Conservation (phyloP, 2,113 vertebrate genomes). For the Neogobius melanostomus region DNA sequence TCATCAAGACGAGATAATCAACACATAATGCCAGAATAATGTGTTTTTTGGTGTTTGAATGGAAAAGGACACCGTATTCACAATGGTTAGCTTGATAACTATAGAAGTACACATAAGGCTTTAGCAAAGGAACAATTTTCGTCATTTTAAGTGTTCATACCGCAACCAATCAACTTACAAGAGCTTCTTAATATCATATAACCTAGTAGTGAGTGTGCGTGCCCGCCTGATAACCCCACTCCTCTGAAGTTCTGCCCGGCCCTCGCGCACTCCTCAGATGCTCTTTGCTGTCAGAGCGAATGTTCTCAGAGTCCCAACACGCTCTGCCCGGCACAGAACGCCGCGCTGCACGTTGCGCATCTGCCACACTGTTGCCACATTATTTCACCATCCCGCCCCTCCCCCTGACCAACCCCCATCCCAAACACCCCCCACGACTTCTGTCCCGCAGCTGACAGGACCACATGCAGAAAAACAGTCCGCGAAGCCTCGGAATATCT, state of each 20-base stretch:
- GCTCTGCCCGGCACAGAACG: constrained; percentile 30
- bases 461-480: constrained; percentile 37
- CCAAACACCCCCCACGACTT: constrained; percentile 2
- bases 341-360: constrained; percentile 44
- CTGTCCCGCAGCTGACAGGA: constrained; percentile 43
- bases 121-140: too few species aligned
- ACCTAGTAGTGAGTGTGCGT: too few species aligned
- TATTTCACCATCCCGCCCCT: constrained; percentile 32
- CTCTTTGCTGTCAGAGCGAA: constrained; percentile 11
- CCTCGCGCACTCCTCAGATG: constrained; percentile 15
- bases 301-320: constrained; percentile 28
- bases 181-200: too few species aligned
- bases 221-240: not conserved
- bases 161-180: too few species aligned
- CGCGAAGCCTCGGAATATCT: not conserved
- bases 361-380: constrained; percentile 36
- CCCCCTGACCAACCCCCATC: not conserved
- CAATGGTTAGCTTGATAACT: too few species aligned
- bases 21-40: constrained; percentile 29
- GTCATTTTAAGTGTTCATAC: too few species aligned
- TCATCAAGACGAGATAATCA: constrained; percentile 55
- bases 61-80: not conserved
- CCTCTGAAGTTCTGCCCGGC: constrained; percentile 22
- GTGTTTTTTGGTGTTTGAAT: constrained; percentile 18
- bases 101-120: too few species aligned